Evolutionary conservation across 2,797 vertebrate genomes (phyloP).

Genomic region (Eulemur coronatus): DNA sequence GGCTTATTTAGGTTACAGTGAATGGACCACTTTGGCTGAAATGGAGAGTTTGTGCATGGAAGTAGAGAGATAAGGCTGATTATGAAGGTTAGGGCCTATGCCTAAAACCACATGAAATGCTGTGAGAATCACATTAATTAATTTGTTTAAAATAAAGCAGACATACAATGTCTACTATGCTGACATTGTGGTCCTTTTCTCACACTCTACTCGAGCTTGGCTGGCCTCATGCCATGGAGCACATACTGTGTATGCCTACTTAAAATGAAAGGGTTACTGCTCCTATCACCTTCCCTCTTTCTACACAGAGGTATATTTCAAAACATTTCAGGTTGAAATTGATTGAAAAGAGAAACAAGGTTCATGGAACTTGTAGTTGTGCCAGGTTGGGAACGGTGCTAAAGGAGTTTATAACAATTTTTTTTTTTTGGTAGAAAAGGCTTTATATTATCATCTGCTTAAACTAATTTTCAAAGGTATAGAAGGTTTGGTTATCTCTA

Average conservation of each 20-base stretch:
- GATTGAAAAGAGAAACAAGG: not conserved
- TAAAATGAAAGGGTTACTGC: not conserved
- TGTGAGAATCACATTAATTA: not conserved
- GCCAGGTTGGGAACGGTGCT: not conserved
- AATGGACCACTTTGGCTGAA: not conserved
- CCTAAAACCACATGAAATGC: not conserved
- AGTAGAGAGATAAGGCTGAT: not conserved
- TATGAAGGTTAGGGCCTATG: not conserved
- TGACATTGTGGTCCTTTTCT: not conserved
- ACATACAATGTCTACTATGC: not conserved
- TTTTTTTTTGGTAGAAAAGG: not conserved
- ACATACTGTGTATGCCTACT: not conserved
- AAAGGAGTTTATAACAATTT: conserved; percentile 4
- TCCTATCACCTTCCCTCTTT: not conserved
- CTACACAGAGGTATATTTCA: not conserved
- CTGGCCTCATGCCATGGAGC: not conserved
- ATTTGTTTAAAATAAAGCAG: conserved; percentile 31
- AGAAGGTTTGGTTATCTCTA: not conserved
- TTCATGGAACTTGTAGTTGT: not conserved
- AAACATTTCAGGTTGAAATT: conserved; percentile 14
- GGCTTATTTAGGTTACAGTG: not conserved
- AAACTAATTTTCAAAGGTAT: not conserved
- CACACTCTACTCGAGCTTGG: not conserved
- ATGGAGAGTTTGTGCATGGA: not conserved
- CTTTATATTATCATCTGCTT: not conserved